These are phyloP conservation scores for Diorhabda sublineata DNA, from an alignment of 1,140 invertebrate species.

Conservation along the genomic window DNA sequence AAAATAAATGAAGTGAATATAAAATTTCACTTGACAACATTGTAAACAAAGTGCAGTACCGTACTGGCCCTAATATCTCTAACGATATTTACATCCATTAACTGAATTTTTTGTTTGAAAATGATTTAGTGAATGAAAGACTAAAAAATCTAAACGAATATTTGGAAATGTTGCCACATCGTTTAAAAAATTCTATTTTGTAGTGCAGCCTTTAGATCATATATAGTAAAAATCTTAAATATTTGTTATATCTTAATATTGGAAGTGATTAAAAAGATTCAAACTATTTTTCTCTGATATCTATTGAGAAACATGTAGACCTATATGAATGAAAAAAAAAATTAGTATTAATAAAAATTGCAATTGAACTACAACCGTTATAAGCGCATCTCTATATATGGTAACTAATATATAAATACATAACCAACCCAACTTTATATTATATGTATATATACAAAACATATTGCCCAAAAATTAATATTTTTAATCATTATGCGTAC, in stretches of 20 bases:
- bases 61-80: too few species aligned
- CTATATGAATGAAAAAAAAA: constrained; percentile 23
- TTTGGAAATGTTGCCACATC: constrained; percentile 5
- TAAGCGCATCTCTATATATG: constrained; percentile 39
- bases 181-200: constrained; percentile 25
- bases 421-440: constrained; percentile 24
- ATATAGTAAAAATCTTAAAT: constrained; percentile 35
- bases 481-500: background rate
- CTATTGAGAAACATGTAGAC: constrained; percentile 19
- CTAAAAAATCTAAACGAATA: too few species aligned
- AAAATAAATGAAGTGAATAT: too few species aligned
- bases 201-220: constrained; percentile 42
- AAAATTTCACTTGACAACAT: too few species aligned
- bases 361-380: constrained; percentile 27
- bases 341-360: background rate
- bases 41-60: too few species aligned
- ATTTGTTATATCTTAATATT: constrained; percentile 29
- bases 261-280: constrained; percentile 29
- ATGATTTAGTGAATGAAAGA: too few species aligned
- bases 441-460: constrained; percentile 25
- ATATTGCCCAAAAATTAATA: constrained; percentile 21
- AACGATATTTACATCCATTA: too few species aligned
- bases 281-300: constrained; percentile 15
- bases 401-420: constrained; percentile 36
- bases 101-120: too few species aligned